These are phyloP conservation scores for Syrmaticus mikado DNA, from an alignment of 2,113 vertebrate genomes.

Conservation along the genomic window DNA sequence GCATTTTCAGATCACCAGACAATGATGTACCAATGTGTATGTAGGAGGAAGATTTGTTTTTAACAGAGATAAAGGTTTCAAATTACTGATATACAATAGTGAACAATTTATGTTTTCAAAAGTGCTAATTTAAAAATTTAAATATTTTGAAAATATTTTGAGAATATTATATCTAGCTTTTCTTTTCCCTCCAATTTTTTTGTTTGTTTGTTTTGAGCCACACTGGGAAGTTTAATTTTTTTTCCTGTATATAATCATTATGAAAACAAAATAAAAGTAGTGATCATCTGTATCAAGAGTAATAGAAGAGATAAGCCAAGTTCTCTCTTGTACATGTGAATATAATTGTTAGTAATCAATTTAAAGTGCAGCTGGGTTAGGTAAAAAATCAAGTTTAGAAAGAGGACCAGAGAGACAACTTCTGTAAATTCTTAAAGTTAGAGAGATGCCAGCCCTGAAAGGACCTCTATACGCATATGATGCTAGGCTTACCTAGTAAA, in stretches of 20 bases:
- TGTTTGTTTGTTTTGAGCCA: background rate
- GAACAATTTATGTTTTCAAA: background rate
- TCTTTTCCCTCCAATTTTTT: background rate
- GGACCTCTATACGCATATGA: background rate
- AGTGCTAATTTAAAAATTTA: background rate
- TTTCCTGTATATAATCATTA: background rate
- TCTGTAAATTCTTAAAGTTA: background rate
- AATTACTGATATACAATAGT: background rate
- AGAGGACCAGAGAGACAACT: background rate
- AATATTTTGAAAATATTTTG: background rate
- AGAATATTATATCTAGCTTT: background rate
- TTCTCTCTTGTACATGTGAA: background rate
- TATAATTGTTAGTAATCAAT: background rate
- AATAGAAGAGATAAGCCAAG: background rate
- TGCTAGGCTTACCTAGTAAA: background rate
- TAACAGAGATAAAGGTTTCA: background rate
- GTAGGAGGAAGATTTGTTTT: background rate
- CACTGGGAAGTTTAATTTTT: background rate
- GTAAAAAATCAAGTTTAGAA: background rate
- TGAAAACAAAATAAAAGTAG: background rate
- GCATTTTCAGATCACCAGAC: background rate
- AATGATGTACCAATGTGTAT: accelerated
- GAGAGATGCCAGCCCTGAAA: background rate
- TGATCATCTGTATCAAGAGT: background rate
- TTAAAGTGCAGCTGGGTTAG: background rate